Base-by-base conservation (phyloP, 2,888 invertebrate genomes). In the Crioceris asparagi region DNA sequence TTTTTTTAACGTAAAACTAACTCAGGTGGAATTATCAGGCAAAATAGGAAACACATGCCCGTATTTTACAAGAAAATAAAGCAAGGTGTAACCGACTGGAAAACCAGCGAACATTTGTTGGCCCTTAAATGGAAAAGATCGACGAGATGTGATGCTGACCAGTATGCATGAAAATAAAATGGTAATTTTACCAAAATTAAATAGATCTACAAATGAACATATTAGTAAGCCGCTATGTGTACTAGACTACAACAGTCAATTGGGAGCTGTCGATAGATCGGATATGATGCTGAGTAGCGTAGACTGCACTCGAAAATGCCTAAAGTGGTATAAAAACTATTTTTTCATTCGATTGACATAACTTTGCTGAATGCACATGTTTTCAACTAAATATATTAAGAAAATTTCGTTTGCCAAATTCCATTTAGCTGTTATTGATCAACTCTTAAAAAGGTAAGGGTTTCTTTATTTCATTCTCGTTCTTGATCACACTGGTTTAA, bases 271-370 rank as follows among this genome's bases (percentile, higher is more conserved):
- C n/a, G n/a, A n/a, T n/a, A n/a, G n/a, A n/a, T n/a, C n/a, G n/a
- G n/a, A n/a, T n/a, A n/a, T n/a, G n/a, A n/a, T n/a, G n/a, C n/a
- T n/a, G n/a, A n/a, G n/a, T n/a, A n/a, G n/a, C n/a, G n/a, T n/a
- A n/a, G n/a, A n/a, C n/a, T n/a, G n/a, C n/a, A n/a, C n/a, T n/a
- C n/a, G n/a, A n/a, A n/a, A n/a, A n/a, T n/a, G n/a, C n/a, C n/a
- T n/a, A n/a, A n/a, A n/a, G n/a, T n/a, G n/a, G n/a, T n/a, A n/a
- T n/a, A 53, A 36, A 61, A 60, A 44, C 39, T 60, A 25, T 56
- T 51, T 36, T 52, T 60, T 40, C 56, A 57, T 27, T 40, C 50
- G 5, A 19, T 57, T 26, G 55, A 55, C 26, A 39, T 56, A 39
- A 31, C 40, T 38, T 30, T 55, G 25, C 36, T 54, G 39, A 49